A percentile compares a stretch with the other conserved stretches of the same genome.
These are phyloP conservation scores for Eulemur rufifrons DNA, from an alignment of 2,113 vertebrate species.

Conservation along the genomic window DNA sequence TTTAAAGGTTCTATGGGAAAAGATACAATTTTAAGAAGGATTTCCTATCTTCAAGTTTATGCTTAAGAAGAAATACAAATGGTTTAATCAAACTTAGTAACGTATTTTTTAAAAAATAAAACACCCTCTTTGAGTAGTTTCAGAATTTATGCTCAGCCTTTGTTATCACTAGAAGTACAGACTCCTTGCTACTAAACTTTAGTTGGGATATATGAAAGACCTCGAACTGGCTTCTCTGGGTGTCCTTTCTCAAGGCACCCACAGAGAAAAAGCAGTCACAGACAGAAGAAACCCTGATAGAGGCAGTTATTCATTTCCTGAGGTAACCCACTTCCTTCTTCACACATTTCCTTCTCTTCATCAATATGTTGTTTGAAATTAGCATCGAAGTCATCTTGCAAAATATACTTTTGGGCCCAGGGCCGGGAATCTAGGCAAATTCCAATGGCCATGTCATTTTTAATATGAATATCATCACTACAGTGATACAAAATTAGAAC, in stretches of 20 bases:
- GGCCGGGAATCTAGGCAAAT: background rate
- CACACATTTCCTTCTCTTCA: constrained; percentile 54
- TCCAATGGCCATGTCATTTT: background rate
- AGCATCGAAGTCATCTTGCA: background rate
- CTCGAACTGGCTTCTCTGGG: background rate
- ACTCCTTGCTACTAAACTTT: background rate
- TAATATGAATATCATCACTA: background rate
- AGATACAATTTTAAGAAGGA: background rate
- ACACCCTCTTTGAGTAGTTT: background rate
- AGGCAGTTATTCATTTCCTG: constrained; percentile 56
- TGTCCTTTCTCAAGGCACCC: constrained; percentile 14
- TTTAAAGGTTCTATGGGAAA: background rate
- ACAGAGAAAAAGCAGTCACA: background rate
- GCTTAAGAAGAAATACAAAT: constrained; percentile 9
- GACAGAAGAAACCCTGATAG: background rate
- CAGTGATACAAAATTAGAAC: background rate
- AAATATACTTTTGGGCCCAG: background rate
- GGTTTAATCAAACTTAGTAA: background rate
- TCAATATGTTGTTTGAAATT: constrained; percentile 39
- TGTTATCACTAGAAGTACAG: background rate
- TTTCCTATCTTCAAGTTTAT: background rate
- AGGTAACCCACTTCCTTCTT: constrained; percentile 67
- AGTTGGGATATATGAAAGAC: background rate
- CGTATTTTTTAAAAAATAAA: constrained; percentile 11
- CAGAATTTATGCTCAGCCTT: background rate